Base-by-base conservation (phyloP, 2,113 vertebrate species). In the Turnix velox region DNA sequence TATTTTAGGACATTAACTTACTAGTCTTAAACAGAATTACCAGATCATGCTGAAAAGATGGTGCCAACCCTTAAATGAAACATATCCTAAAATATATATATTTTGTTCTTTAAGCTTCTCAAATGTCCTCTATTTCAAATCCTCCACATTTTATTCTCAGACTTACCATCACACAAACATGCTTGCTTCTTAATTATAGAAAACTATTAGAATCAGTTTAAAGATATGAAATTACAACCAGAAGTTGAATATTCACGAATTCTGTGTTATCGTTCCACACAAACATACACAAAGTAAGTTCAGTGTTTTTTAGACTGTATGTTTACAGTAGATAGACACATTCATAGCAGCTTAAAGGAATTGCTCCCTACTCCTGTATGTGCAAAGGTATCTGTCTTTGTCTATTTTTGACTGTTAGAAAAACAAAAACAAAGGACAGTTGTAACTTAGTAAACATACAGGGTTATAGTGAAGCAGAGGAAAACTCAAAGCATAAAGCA, bases 21-120 rank as follows among this genome's bases (percentile, higher is more conserved):
- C 55, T 77, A 84, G 58, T 73, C 71, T 74, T 52, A 67, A 77
- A 74, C 14, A 87, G 59, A 93, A 92, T 95, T 85, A 93, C 16
- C 77, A 40, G 28, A 84, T 88, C 52, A 55, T 28, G 37, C 9
- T 78, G 39, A 55, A 92, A 90, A 93, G 69, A 72, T 22, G 18
- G 25, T 87, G 84, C 84, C 76, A 94, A 42, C 19, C 23, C 48
- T 68, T 78, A 68, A 84, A 65, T 45, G 18, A 52, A 72, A 31
- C 14, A n/a, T 61, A 65, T 12, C 25, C 63, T 79, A 55, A 25
- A 68, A 65, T 13, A 35, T 2, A 25, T 39, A 5, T 25, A 20
- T 90, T 3, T 86, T 49, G 5, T 12, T 17, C 23, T 72, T 61
- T 39, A 83, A 87, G 28, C 15, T 58, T 54, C 52, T 67, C 30